phyloP scores from a whole-genome alignment of 2,113 vertebrate species.

The Hippocampus zosterae region DNA sequence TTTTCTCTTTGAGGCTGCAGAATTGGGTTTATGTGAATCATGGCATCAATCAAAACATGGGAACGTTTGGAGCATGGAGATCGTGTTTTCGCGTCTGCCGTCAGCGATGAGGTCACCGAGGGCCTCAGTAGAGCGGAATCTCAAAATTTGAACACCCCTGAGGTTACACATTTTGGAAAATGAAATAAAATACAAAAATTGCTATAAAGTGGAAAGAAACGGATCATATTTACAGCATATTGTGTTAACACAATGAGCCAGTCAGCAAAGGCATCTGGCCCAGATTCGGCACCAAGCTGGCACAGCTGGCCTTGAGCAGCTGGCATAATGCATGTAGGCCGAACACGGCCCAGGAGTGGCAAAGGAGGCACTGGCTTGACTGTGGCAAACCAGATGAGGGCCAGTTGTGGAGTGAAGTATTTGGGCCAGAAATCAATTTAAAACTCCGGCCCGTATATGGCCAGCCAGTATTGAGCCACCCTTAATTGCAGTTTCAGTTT shows the following conservation, averaged over 20 bases:
- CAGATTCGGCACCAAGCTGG: too few species aligned
- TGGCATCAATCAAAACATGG: constrained; percentile 6
- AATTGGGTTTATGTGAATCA: neutral
- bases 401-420: too few species aligned
- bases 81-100: neutral
- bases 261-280: too few species aligned
- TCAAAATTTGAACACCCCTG: neutral
- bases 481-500: too few species aligned
- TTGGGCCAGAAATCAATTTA: too few species aligned
- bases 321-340: too few species aligned
- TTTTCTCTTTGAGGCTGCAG: constrained; percentile 1
- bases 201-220: neutral
- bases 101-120: constrained; percentile 1
- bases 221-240: neutral
- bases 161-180: neutral
- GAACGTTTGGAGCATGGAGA: constrained; percentile 1
- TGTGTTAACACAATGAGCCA: neutral
- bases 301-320: too few species aligned
- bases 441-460: too few species aligned
- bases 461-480: too few species aligned
- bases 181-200: neutral
- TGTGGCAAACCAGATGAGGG: too few species aligned
- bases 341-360: too few species aligned
- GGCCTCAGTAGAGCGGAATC: neutral
- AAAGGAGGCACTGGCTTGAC: too few species aligned